Evolutionary conservation across 2,888 invertebrate genomes (phyloP), one percentile per base, ranked within the genome.

Genomic region (Synergus gifuensis): DNA sequence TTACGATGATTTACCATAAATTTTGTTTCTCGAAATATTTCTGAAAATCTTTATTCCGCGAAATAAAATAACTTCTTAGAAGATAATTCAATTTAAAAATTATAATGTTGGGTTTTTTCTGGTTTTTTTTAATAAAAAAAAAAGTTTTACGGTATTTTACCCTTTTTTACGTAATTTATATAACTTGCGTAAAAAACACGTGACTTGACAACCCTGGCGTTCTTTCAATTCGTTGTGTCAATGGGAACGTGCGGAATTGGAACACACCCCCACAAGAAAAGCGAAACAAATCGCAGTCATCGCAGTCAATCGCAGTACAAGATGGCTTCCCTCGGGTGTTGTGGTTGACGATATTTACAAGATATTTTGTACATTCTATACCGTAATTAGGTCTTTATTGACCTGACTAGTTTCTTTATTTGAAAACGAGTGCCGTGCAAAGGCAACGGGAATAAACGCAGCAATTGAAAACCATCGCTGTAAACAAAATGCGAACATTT

Each of bases 341-440:
- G 73, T 73, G 73, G 73, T 73, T 73, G 73, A 73, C 73, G 73
- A 54, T 73, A 73, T 73, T 73, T 73, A 73, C 73, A 73, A 73
- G 73, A 54, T 54, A 62, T 62, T 62, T 62, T 62, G 62, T 62
- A 62, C 62, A 73, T 73, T 73, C 73, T 73, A 11, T 54, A 73
- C n/a, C 40, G 73, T 40, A 73, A 73, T 73, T 58, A 73, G 73
- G 73, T 73, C 73, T 28, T 54, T 40, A 49, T 58, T n/a, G 28
- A 40, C 40, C 73, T 73, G 16, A 54, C 28, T 73, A 49, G 28
- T 73, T 73, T 54, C 73, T 54, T 73, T 40, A 36, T 73, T 54
- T n/a, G 54, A n/a, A 36, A n/a, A n/a, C 28, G 49, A 73, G 73
- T 58, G 73, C 36, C 36, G 54, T 73, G 40, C 36, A 36, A 58